These are phyloP conservation scores for Labeo catla DNA, from an alignment of 2,113 vertebrate species.

Conservation along the genomic window DNA sequence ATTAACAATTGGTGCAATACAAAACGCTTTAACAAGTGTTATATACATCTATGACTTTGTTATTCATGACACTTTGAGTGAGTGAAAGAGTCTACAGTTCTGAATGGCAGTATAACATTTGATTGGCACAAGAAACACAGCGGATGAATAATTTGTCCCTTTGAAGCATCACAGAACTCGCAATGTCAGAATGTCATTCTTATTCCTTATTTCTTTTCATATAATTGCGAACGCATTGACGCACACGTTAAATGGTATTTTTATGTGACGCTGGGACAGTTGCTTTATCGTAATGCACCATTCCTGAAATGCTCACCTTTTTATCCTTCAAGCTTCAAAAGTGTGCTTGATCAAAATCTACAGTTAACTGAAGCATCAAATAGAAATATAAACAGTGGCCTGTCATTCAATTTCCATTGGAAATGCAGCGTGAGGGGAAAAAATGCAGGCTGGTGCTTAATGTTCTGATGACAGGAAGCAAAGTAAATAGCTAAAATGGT, in stretches of 20 bases:
- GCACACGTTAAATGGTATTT: neutral
- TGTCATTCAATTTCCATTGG: constrained; percentile 51
- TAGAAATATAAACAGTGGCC: constrained; percentile 51
- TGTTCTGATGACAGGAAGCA: constrained; percentile 16
- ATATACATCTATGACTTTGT: neutral
- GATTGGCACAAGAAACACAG: neutral
- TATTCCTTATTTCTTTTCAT: constrained; percentile 4
- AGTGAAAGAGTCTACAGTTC: neutral
- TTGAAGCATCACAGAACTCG: constrained; percentile 1
- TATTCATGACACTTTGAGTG: constrained; percentile 19
- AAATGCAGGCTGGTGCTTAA: constrained; percentile 21
- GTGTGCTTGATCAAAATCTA: constrained; percentile 51
- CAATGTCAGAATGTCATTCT: constrained; percentile 29
- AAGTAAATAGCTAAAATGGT: constrained; percentile 7
- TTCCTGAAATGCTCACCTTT: constrained; percentile 42
- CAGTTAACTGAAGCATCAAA: constrained; percentile 56
- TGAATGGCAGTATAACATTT: neutral
- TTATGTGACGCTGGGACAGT: constrained; percentile 15
- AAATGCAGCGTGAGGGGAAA: constrained; percentile 39
- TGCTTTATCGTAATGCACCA: constrained; percentile 30
- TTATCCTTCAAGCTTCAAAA: constrained; percentile 51
- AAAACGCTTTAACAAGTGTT: constrained; percentile 3
- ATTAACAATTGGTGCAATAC: neutral
- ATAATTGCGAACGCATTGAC: constrained; percentile 27
- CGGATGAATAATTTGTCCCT: constrained; percentile 11